Evolutionary conservation across 2,113 vertebrate species (phyloP).

Genomic region (Paratilapia polleni): DNA sequence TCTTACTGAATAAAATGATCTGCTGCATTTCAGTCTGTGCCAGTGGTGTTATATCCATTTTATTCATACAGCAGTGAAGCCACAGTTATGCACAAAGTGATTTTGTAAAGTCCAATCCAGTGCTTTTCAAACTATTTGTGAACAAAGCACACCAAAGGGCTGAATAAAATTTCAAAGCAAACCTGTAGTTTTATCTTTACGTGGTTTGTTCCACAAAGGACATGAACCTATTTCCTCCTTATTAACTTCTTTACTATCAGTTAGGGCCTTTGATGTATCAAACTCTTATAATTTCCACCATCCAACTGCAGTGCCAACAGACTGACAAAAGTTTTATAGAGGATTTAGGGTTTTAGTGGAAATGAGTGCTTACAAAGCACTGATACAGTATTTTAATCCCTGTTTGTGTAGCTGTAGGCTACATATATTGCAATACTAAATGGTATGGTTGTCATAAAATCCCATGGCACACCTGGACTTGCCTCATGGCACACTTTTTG

Average conservation of each 20-base stretch:
- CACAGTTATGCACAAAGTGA: background rate
- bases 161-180: no score
- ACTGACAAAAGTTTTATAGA: background rate
- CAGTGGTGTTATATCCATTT: background rate
- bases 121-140: no score
- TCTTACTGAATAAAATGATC: no score
- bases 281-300: no score
- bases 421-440: background rate
- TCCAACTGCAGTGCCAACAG: background rate
- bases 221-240: fast-evolving
- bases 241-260: background rate
- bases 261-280: background rate
- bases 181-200: no score
- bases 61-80: background rate
- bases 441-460: background rate
- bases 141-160: no score
- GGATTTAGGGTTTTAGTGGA: background rate
- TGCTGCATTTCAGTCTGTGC: no score
- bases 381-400: fast-evolving
- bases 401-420: background rate
- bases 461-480: background rate
- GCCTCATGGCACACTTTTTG: no score
- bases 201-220: background rate
- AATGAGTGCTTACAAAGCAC: background rate
- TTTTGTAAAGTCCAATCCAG: background rate